Evolutionary conservation across 2,797 vertebrate genomes (phyloP).

Genomic region (Characodon lateralis): DNA sequence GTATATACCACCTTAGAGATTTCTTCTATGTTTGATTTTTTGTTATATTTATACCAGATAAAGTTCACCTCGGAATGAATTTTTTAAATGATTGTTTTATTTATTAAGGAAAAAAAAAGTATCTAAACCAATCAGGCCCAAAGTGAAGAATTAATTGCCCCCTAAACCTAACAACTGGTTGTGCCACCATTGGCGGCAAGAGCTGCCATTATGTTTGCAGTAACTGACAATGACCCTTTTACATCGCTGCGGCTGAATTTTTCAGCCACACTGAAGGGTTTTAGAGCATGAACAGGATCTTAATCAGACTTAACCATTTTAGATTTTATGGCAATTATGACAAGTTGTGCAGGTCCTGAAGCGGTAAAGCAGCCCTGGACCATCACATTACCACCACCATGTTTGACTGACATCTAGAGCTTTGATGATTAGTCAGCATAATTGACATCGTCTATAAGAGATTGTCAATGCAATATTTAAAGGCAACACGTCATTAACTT

Average conservation of each 20-base stretch:
- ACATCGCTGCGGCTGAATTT: no score
- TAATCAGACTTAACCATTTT: not conserved
- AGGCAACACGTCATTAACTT: not conserved
- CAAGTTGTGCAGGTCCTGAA: not conserved
- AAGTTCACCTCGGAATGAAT: no score
- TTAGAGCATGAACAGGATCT: not conserved
- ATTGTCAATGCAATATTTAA: not conserved
- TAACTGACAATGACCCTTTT: no score
- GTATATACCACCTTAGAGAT: not conserved
- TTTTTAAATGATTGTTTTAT: no score
- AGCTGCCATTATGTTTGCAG: no score
- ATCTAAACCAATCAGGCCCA: no score
- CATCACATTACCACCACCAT: not conserved
- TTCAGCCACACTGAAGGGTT: not conserved
- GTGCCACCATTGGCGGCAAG: no score
- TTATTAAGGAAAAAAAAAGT: no score
- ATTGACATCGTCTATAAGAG: not conserved
- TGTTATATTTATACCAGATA: no score
- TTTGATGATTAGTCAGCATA: not conserved
- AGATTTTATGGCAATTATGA: not conserved
- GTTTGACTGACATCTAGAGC: not conserved
- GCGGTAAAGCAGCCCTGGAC: no score
- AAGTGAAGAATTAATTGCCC: no score
- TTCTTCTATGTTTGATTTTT: not conserved
- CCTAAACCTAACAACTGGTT: no score